A percentile compares a stretch with the other conserved stretches of the same genome.
Evolutionary conservation across 2,113 vertebrate genomes (phyloP).

Genomic region (Alces alces): DNA sequence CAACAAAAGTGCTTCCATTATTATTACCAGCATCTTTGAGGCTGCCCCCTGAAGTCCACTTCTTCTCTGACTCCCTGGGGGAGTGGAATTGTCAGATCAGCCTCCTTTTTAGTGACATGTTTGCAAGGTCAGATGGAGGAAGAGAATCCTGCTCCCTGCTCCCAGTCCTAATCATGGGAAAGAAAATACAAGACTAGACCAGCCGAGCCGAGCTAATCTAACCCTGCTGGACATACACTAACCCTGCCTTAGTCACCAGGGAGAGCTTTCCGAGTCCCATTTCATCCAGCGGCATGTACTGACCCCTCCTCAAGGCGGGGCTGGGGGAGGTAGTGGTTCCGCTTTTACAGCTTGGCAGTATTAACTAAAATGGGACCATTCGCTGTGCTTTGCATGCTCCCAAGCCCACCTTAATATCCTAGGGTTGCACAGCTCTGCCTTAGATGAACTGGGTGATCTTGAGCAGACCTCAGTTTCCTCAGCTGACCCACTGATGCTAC

Average conservation of each 20-base stretch:
- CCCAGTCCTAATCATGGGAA: constrained; percentile 71
- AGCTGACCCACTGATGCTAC: background rate
- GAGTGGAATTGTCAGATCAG: background rate
- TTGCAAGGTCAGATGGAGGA: constrained; percentile 50
- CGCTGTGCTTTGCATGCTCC: background rate
- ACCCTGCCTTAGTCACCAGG: constrained; percentile 44
- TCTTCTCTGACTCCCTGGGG: background rate
- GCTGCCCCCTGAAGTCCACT: background rate
- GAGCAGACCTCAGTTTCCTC: background rate
- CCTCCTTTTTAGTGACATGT: constrained; percentile 17
- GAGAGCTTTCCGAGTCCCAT: background rate
- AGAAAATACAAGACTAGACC: constrained; percentile 62
- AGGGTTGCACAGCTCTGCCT: background rate
- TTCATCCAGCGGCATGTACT: background rate
- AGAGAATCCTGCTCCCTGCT: constrained; percentile 44
- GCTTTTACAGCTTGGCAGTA: background rate
- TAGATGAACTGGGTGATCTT: background rate
- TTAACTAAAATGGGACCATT: background rate
- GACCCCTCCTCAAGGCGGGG: constrained; percentile 2
- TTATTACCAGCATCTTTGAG: background rate
- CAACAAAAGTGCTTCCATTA: background rate
- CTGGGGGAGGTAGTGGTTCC: background rate
- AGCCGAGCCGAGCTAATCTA: constrained; percentile 67
- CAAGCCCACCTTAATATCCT: background rate
- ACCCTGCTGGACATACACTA: constrained; percentile 48